phyloP scores from a whole-genome alignment of 2,888 invertebrate genomes.

The Corbicula japonica region DNA sequence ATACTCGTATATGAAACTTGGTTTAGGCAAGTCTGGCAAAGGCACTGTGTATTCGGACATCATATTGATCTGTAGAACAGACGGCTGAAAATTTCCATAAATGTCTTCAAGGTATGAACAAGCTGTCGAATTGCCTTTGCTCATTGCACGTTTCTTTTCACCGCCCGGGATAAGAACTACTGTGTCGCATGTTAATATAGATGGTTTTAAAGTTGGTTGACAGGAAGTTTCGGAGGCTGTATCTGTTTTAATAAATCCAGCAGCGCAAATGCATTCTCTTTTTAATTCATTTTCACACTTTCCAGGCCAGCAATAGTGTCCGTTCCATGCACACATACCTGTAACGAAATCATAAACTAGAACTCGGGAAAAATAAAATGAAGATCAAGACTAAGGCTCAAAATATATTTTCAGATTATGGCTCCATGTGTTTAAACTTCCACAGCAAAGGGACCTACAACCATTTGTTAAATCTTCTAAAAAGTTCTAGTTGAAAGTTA shows the following conservation, averaged over 20 bases:
- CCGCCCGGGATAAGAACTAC: neutral
- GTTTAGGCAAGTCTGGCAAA: neutral
- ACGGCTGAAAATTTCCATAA: conserved; percentile 29
- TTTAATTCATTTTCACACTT: conserved; percentile 16
- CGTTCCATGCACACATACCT: conserved; percentile 42
- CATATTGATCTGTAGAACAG: conserved; percentile 1
- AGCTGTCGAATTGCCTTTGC: neutral
- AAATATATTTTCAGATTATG: too few species aligned
- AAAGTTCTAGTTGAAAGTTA: too few species aligned
- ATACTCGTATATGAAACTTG: conserved; percentile 9
- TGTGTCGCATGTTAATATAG: conserved; percentile 14
- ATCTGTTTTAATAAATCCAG: conserved; percentile 7
- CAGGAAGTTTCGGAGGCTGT: conserved; percentile 19
- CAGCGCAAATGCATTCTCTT: conserved; percentile 14
- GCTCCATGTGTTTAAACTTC: too few species aligned
- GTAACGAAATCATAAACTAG: too few species aligned
- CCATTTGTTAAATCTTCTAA: neutral
- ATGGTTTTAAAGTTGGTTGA: conserved; percentile 19
- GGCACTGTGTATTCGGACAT: neutral
- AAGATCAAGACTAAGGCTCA: neutral
- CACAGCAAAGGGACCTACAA: too few species aligned
- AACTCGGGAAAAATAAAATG: too few species aligned
- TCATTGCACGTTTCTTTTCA: conserved; percentile 5
- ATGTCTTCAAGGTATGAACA: conserved; percentile 19
- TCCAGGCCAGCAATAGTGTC: conserved; percentile 46